Percentiles rank a stretch among this genome's conserved stretches.
phyloP scores from a whole-genome alignment of 1,140 invertebrate species.

The Caerostris darwini region DNA sequence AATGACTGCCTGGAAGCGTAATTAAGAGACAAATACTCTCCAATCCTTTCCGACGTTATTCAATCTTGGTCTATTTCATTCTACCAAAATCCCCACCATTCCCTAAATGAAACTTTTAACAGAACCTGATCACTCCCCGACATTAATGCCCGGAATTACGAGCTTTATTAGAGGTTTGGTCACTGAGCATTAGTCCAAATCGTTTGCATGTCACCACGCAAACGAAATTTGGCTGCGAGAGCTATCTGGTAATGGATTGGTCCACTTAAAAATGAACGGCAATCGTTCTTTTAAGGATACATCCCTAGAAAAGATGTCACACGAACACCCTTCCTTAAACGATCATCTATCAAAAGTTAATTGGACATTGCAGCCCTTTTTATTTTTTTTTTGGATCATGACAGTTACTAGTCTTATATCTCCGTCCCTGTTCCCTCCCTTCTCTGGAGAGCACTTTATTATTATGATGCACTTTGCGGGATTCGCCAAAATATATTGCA shows the following conservation, averaged over 20 bases:
- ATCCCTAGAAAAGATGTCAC: constrained; percentile 33
- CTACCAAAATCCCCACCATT: not conserved
- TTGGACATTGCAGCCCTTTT: constrained; percentile 37
- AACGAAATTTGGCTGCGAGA: constrained; percentile 2
- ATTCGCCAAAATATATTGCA: too few relatives aligned
- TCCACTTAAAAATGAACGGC: constrained; percentile 29
- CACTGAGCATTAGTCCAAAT: constrained; percentile 56
- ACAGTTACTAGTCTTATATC: constrained; percentile 35
- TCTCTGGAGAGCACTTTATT: constrained; percentile 24
- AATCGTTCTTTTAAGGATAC: constrained; percentile 26
- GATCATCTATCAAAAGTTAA: constrained; percentile 71
- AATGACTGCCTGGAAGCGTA: not conserved
- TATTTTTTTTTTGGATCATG: not conserved
- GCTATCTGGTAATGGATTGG: constrained; percentile 56
- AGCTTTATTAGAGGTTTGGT: constrained; percentile 57
- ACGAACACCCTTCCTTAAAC: constrained; percentile 14
- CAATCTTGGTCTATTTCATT: not conserved
- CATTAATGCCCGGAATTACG: constrained; percentile 62
- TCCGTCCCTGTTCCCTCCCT: not conserved
- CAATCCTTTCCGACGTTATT: not conserved
- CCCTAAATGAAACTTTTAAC: constrained; percentile 41
- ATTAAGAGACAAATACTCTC: not conserved
- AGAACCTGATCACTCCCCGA: constrained; percentile 47
- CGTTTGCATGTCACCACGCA: constrained; percentile 26
- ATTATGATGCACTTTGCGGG: not conserved